phyloP scores from a whole-genome alignment of 2,797 vertebrate genomes.

The Hozukius guyotensis region DNA sequence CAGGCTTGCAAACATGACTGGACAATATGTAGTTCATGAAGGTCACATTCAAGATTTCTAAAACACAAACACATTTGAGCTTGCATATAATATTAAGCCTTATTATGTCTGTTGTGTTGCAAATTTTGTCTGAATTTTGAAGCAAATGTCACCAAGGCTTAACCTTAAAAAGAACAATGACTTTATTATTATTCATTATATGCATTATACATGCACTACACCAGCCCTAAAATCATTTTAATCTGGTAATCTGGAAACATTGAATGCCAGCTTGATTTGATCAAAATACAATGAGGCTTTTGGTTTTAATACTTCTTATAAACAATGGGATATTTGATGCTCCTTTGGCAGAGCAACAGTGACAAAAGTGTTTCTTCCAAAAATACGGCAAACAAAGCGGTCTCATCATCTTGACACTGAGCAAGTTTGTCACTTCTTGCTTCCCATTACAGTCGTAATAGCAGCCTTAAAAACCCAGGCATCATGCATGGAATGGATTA shows the following conservation, averaged over 20 bases:
- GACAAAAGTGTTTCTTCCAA: background rate
- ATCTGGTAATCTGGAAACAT: background rate
- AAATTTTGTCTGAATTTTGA: background rate
- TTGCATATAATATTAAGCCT: background rate
- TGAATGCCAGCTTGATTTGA: background rate
- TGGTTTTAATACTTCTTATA: background rate
- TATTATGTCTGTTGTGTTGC: background rate
- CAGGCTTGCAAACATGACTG: background rate
- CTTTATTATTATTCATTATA: background rate
- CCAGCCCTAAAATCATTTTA: background rate
- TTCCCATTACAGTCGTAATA: slow-evolving; percentile 23
- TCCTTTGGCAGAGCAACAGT: slow-evolving; percentile 4
- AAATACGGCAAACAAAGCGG: slow-evolving; percentile 10
- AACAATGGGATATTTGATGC: background rate
- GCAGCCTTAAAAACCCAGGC: slow-evolving; percentile 36
- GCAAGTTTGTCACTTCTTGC: slow-evolving; percentile 55
- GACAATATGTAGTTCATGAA: background rate
- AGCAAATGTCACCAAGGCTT: background rate
- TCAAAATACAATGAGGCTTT: background rate
- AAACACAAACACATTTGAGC: background rate
- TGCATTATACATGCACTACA: background rate
- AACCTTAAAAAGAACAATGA: background rate
- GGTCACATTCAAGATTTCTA: background rate
- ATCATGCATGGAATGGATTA: slow-evolving; percentile 52
- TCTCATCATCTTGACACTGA: slow-evolving; percentile 34